phyloP scores from a whole-genome alignment of 2,113 vertebrate genomes.

The Thermophis baileyi region DNA sequence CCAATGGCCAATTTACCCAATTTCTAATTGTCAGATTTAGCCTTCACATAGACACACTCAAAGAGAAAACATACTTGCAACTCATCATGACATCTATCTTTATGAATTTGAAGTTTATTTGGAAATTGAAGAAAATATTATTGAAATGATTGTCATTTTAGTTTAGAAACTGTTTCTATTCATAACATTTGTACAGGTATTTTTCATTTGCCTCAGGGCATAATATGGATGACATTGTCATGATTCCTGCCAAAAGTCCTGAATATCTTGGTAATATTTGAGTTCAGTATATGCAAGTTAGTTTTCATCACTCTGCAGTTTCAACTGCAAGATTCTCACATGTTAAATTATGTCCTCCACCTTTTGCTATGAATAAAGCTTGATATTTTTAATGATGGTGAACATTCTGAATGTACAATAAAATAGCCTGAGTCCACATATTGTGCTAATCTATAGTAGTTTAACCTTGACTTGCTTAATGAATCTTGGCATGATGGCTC shows the following conservation, averaged over 20 bases:
- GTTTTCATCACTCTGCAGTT: not conserved
- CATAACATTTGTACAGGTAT: not conserved
- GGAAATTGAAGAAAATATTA: not conserved
- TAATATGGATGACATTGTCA: not conserved
- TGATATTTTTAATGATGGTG: not conserved
- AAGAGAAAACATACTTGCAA: not conserved
- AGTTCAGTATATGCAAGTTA: not conserved
- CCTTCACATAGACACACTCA: not conserved
- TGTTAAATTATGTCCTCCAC: not conserved
- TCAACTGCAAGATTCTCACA: not conserved
- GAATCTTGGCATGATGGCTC: not conserved
- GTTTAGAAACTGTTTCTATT: not conserved
- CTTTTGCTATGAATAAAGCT: not conserved
- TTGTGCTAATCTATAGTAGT: not conserved
- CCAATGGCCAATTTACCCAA: constrained; percentile 17
- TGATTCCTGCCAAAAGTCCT: not conserved
- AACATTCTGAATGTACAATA: not conserved
- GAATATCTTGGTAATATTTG: not conserved
- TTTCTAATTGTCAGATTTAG: not conserved
- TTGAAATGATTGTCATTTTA: not conserved
- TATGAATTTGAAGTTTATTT: not conserved
- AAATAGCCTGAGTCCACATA: not conserved
- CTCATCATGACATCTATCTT: not conserved
- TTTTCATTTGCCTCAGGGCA: not conserved
- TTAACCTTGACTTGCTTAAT: not conserved